A percentile compares a stretch with the other conserved stretches of the same genome.
phyloP scores from a whole-genome alignment of 1,140 invertebrate genomes.

The Thalassaphorura encarpata region DNA sequence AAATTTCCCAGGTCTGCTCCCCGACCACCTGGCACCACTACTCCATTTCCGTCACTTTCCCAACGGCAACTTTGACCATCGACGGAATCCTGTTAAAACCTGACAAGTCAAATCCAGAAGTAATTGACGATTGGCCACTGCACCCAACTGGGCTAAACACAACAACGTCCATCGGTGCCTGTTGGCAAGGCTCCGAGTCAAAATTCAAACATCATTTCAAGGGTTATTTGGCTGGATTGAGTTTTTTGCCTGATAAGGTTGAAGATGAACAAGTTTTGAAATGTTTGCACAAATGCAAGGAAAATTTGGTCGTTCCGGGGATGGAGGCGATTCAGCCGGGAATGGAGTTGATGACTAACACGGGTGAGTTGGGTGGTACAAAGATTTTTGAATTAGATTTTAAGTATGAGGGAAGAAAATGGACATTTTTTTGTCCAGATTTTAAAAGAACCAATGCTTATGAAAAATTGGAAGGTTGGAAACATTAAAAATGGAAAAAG shows the following conservation, averaged over 20 bases:
- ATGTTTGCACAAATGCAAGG: conserved; percentile 76
- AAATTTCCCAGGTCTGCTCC: conserved; percentile 68
- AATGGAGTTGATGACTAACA: conserved; percentile 58
- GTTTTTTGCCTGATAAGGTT: conserved; percentile 61
- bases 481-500: neutral
- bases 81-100: conserved; percentile 75
- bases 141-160: conserved; percentile 91
- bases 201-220: conserved; percentile 79
- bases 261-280: conserved; percentile 69
- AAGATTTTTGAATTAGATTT: neutral
- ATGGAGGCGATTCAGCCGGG: conserved; percentile 65
- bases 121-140: conserved; percentile 99
- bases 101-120: conserved; percentile 81
- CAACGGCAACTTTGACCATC: conserved; percentile 74
- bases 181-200: conserved; percentile 87
- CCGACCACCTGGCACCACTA: conserved; percentile 99
- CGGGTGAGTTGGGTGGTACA: conserved; percentile 35
- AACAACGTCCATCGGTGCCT: conserved; percentile 86
- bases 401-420: neutral
- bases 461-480: neutral
- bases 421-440: neutral
- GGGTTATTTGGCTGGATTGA: conserved; percentile 77
- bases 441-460: neutral
- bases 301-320: conserved; percentile 66
- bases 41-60: conserved; percentile 81